Evolutionary conservation across 1,140 invertebrate species (phyloP), one percentile per base, ranked within the genome.

Genomic region (Stegodyphus mimosarum): DNA sequence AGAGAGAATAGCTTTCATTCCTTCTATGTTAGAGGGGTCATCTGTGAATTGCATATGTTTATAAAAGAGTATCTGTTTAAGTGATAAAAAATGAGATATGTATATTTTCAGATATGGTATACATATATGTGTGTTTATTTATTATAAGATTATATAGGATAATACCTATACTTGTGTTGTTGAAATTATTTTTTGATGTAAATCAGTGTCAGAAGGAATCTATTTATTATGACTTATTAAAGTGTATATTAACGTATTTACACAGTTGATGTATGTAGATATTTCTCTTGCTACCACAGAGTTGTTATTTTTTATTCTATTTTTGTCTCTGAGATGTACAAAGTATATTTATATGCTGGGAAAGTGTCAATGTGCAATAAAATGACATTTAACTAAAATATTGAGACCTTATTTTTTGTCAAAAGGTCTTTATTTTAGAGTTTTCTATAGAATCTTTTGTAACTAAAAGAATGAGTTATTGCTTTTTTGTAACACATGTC

Each of bases 171-270:
- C 70, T 84, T 84, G 72, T 84, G 81, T 84, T 76, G 73, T 84
- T 84, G 81, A 84, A 84, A 84, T 84, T 84, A 84, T 84, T 84
- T 84, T 81, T 84, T 76, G 79, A 81, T 81, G 70, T 81, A 73
- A 73, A 81, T 63, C 60, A 60, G 33, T 15, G 52, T 60, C 53
- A 55, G 63, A 80, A 49, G 55, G 76, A 84, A 84, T 69, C 81
- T 84, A 84, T 84, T 84, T 84, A 84, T 84, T 84, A 83, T 74
- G 72, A 50, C 81, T 83, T 75, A 83, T 83, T 84, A 53, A 84
- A 76, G 51, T 84, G 73, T 81, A 84, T 84, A 84, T 84, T 84
- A 83, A 84, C 81, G 11, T 84, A 84, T 84, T 84, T 84, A 84
- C 73, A 84, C 51, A 84, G 81, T 84, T 84, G 64, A 74, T 84